These are phyloP conservation scores for Minunthozetes semirufus DNA, from an alignment of 2,888 invertebrate species.

Conservation along the genomic window DNA sequence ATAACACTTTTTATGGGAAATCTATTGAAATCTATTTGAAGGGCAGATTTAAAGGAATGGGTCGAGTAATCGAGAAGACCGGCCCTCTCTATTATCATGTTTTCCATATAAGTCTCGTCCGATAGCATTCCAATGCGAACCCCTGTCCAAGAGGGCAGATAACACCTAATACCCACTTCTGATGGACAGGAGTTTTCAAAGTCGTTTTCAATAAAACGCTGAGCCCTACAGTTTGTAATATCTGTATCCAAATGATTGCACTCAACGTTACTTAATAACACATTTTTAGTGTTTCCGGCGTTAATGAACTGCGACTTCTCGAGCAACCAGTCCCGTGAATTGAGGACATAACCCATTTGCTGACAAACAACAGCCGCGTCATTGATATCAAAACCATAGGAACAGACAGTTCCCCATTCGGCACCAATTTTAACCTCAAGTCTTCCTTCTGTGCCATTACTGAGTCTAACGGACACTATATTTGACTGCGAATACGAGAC, in stretches of 20 bases:
- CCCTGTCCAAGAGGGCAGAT: slow-evolving; percentile 89
- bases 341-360: slow-evolving; percentile 83
- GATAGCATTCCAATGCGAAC: slow-evolving; percentile 80
- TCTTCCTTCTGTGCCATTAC: slow-evolving; percentile 85
- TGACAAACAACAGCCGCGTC: slow-evolving; percentile 91
- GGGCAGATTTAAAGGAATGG: slow-evolving; percentile 75
- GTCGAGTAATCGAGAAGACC: slow-evolving; percentile 89
- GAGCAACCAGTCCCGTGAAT: slow-evolving; percentile 83
- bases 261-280: slow-evolving; percentile 74
- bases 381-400: slow-evolving; percentile 85
- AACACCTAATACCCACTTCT: slow-evolving; percentile 79
- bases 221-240: slow-evolving; percentile 68
- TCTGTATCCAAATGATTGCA: slow-evolving; percentile 87
- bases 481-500: slow-evolving; percentile 9
- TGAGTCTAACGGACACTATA: slow-evolving; percentile 60
- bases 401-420: slow-evolving; percentile 95
- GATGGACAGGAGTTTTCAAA: slow-evolving; percentile 81
- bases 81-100: slow-evolving; percentile 79
- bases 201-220: slow-evolving; percentile 56
- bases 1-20: slow-evolving; percentile 53
- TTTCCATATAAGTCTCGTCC: slow-evolving; percentile 76
- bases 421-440: slow-evolving; percentile 66
- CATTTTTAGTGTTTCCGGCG: slow-evolving; percentile 59
- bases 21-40: slow-evolving; percentile 64
- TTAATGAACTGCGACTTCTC: slow-evolving; percentile 76